phyloP scores from a whole-genome alignment of 1,140 invertebrate genomes.

The Aphelenchoides besseyi region DNA sequence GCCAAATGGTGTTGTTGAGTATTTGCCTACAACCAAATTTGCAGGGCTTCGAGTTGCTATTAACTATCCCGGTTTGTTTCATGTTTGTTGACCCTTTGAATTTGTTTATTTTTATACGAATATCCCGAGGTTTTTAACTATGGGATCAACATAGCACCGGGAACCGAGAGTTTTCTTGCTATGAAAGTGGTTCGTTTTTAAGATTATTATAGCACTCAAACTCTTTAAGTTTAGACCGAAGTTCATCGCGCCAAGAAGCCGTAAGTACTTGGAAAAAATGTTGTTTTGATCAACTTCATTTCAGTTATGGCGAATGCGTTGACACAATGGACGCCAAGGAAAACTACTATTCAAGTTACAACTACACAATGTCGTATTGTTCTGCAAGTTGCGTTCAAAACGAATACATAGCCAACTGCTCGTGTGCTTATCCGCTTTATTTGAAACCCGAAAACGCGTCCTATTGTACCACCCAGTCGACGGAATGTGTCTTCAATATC shows the following conservation, averaged over 20 bases:
- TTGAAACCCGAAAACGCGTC: constrained; percentile 17
- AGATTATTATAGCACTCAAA: constrained; percentile 5
- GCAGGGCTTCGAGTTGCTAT: constrained; percentile 24
- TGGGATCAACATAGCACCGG: constrained; percentile 15
- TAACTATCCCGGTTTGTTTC: too few relatives aligned
- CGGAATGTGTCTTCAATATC: not conserved
- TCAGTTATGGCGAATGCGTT: constrained; percentile 31
- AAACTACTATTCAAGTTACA: constrained; percentile 36
- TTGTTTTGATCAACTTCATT: too few relatives aligned
- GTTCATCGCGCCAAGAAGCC: constrained; percentile 26
- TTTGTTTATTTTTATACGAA: too few relatives aligned
- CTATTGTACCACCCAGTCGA: constrained; percentile 14
- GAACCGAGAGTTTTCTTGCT: constrained; percentile 24
- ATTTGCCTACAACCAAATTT: constrained; percentile 27
- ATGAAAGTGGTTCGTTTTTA: constrained; percentile 26
- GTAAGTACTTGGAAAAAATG: too few relatives aligned
- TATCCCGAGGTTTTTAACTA: constrained; percentile 17
- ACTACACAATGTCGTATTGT: constrained; percentile 34
- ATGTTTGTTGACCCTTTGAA: too few relatives aligned
- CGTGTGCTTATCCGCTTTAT: constrained; percentile 27
- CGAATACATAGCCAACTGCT: constrained; percentile 11
- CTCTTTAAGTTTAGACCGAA: constrained; percentile 22
- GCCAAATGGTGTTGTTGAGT: constrained; percentile 14
- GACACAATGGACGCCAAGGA: constrained; percentile 9
- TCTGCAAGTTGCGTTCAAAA: constrained; percentile 35